phyloP scores from a whole-genome alignment of 2,888 invertebrate genomes.

The Anagyrus pseudococci region DNA sequence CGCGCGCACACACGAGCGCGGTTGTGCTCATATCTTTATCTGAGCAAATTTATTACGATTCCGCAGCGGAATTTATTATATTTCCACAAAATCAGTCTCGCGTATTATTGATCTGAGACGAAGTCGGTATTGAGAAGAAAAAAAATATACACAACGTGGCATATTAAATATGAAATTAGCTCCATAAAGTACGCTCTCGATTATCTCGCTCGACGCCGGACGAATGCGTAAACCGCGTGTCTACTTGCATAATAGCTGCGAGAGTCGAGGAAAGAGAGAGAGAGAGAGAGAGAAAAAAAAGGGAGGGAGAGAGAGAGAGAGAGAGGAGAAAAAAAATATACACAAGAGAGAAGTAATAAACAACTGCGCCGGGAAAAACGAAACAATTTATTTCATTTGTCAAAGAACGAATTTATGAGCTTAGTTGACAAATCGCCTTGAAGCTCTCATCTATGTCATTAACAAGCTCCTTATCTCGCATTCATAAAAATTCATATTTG shows the following conservation, averaged over 20 bases:
- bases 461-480: not conserved
- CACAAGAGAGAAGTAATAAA: too few species aligned
- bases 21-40: constrained; percentile 22
- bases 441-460: constrained; percentile 6
- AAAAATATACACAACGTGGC: constrained; percentile 1
- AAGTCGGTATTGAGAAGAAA: too few species aligned
- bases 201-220: constrained; percentile 4
- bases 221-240: too few species aligned
- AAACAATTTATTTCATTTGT: constrained; percentile 35
- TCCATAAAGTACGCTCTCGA: not conserved
- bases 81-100: not conserved
- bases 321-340: too few species aligned
- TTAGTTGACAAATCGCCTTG: constrained; percentile 15
- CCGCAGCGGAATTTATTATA: constrained; percentile 17
- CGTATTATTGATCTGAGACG: not conserved
- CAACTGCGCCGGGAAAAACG: constrained; percentile 29
- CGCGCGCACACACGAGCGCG: not conserved
- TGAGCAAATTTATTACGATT: constrained; percentile 28
- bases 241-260: too few species aligned
- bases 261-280: too few species aligned
- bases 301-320: too few species aligned
- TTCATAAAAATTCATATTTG: not conserved
- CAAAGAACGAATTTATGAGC: constrained; percentile 10
- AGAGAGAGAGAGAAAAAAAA: too few species aligned
- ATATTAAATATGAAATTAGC: constrained; percentile 4